Percentiles rank a stretch among this genome's conserved stretches.
phyloP scores from a whole-genome alignment of 1,140 invertebrate species.

The Tribolium madens region DNA sequence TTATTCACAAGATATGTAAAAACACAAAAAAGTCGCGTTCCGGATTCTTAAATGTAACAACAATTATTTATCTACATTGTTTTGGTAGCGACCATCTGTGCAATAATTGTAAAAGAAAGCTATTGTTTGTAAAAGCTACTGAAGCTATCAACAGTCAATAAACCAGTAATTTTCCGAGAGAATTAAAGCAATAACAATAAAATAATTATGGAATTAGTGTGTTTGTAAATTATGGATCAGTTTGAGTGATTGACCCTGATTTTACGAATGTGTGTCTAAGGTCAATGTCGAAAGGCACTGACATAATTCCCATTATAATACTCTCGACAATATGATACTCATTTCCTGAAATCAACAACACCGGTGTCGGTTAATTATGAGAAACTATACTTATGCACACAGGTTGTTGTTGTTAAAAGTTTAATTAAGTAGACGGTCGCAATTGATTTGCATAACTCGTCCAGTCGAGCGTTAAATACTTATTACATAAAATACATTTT shows the following conservation, averaged over 20 bases:
- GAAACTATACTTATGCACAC: background rate
- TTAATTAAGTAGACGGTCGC: background rate
- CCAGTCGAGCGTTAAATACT: background rate
- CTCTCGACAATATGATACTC: slow-evolving; percentile 2
- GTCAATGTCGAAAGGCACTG: slow-evolving; percentile 22
- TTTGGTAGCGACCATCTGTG: background rate
- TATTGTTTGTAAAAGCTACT: background rate
- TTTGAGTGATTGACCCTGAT: slow-evolving; percentile 24
- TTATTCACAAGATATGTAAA: too few species aligned
- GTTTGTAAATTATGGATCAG: background rate
- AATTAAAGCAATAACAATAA: background rate
- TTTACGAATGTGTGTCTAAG: slow-evolving; percentile 29
- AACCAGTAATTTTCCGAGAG: background rate
- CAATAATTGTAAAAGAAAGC: background rate
- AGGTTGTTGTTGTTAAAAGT: background rate
- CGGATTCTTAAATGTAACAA: too few species aligned
- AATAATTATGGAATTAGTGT: background rate
- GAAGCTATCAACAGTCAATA: background rate
- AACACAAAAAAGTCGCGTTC: too few species aligned
- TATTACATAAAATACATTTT: slow-evolving; percentile 9
- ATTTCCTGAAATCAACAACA: slow-evolving; percentile 1
- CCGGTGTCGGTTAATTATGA: background rate
- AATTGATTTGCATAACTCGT: background rate
- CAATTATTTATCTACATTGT: too few species aligned
- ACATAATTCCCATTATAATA: background rate